Evolutionary conservation across 2,888 invertebrate species (phyloP).

Genomic region (Dolichopus griseipennis): DNA sequence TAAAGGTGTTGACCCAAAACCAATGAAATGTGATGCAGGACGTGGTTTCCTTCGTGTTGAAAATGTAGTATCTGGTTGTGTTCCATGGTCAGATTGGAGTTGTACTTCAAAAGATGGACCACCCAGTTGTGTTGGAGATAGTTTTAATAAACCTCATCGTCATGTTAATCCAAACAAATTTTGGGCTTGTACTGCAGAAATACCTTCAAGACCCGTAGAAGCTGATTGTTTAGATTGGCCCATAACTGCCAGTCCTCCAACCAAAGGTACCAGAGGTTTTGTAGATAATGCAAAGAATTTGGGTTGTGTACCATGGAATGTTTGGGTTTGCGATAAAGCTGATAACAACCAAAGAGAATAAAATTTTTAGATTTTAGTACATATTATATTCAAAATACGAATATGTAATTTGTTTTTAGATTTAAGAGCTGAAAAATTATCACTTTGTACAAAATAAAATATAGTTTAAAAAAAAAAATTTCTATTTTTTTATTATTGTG

Average conservation of each 20-base stretch:
- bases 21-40: not conserved
- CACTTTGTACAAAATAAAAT: not conserved
- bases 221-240: not conserved
- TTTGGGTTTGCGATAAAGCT: not conserved
- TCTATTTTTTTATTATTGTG: too few relatives aligned
- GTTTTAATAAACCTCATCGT: not conserved
- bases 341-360: not conserved
- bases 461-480: not conserved
- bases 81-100: not conserved
- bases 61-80: not conserved
- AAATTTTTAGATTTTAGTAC: not conserved
- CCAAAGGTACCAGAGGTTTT: not conserved
- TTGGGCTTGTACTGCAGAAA: not conserved
- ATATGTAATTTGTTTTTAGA: not conserved
- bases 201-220: not conserved
- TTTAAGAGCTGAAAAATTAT: not conserved
- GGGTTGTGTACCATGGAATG: conserved; percentile 3
- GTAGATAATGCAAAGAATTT: not conserved
- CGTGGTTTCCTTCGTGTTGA: not conserved
- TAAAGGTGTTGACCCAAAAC: not conserved
- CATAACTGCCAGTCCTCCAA: not conserved
- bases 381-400: too few relatives aligned
- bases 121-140: not conserved
- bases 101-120: not conserved
- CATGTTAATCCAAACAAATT: conserved; percentile 1